A percentile compares a stretch with the other conserved stretches of the same genome.
These are phyloP conservation scores for Phocoena sinus DNA, from an alignment of 2,113 vertebrate species.

Conservation along the genomic window DNA sequence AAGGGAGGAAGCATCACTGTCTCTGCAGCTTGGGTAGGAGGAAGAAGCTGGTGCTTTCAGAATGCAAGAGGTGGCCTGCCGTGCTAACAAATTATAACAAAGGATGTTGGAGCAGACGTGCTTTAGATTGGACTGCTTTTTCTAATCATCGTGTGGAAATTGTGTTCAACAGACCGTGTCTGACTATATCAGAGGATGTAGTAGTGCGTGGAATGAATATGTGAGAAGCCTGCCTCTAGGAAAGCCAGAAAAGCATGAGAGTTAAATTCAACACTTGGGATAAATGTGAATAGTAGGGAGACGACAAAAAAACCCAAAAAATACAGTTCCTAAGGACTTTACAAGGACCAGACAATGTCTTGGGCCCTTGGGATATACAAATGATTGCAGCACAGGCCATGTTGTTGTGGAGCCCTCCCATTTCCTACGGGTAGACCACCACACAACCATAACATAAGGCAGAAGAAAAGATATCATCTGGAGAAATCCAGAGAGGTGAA, in stretches of 20 bases:
- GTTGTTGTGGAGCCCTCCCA: background rate
- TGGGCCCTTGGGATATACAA: background rate
- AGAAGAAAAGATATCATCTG: background rate
- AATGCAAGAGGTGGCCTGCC: conserved; percentile 29
- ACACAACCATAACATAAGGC: background rate
- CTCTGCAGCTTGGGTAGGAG: background rate
- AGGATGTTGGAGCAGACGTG: conserved; percentile 61
- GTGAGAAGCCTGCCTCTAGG: background rate
- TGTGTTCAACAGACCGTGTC: conserved; percentile 64
- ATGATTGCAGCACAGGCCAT: background rate
- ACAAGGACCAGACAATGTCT: background rate
- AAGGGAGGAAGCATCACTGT: background rate
- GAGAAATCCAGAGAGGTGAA: background rate
- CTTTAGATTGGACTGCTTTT: conserved; percentile 65
- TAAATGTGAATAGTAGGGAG: background rate
- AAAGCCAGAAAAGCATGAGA: background rate
- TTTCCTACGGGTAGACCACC: background rate
- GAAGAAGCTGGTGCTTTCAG: background rate
- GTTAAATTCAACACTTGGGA: conserved; percentile 30
- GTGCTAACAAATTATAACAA: conserved; percentile 38
- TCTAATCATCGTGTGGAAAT: conserved; percentile 68
- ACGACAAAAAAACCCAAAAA: background rate
- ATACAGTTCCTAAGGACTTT: background rate
- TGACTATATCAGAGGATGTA: conserved; percentile 42
- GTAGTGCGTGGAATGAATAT: conserved; percentile 25